These are phyloP conservation scores for Pristionchus entomophagus DNA, from an alignment of 2,888 invertebrate genomes.

Conservation along the genomic window DNA sequence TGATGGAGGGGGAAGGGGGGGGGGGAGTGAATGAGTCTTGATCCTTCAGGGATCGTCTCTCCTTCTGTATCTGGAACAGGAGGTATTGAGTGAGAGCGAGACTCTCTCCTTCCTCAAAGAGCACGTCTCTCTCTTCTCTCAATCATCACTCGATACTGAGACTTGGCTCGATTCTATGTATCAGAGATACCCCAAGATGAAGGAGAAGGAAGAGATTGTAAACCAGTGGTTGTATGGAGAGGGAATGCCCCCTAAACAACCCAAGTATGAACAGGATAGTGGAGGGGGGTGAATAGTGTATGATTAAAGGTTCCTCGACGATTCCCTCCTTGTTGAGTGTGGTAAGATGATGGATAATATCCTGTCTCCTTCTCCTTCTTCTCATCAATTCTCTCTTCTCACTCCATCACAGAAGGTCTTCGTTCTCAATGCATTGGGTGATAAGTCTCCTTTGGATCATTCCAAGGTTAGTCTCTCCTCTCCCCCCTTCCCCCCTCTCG, in stretches of 20 bases:
- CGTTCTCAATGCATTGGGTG: background rate
- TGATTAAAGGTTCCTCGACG: background rate
- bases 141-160: slow-evolving; percentile 20
- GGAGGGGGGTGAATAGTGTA: background rate
- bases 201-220: background rate
- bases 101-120: background rate
- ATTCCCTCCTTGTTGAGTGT: slow-evolving; percentile 3
- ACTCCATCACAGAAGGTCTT: slow-evolving; percentile 39
- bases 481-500: no score
- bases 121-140: background rate
- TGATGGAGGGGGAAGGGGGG: background rate
- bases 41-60: slow-evolving; percentile 53
- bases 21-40: background rate
- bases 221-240: slow-evolving; percentile 46
- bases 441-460: background rate
- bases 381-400: background rate
- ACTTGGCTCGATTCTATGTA: slow-evolving; percentile 14
- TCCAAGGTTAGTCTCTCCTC: background rate
- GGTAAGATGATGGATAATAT: background rate
- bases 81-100: slow-evolving; percentile 36
- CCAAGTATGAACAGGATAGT: background rate
- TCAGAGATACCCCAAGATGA: slow-evolving; percentile 28
- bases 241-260: slow-evolving; percentile 40
- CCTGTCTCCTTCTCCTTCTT: background rate
- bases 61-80: slow-evolving; percentile 53